Base-by-base conservation (phyloP, 2,113 vertebrate genomes). In the Poeciliopsis turrubarensis region DNA sequence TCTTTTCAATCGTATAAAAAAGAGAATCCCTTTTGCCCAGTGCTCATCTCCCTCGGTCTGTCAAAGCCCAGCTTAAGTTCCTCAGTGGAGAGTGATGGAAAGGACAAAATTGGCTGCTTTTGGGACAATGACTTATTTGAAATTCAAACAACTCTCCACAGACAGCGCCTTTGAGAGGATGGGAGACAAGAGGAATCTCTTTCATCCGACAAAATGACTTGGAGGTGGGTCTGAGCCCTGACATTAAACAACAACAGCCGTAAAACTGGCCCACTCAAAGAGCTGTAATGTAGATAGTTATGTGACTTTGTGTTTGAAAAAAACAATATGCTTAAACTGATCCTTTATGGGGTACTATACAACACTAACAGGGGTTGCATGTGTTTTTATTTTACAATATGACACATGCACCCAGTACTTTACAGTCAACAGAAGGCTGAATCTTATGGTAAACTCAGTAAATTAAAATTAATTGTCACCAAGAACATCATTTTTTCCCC, bases 71-170 rank as follows among this genome's bases (percentile, higher is more conserved):
- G 91, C 80, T 78, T 71, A 85, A 88, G 87, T 92, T 83, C 84
- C 90, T 87, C 86, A 69, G 77, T 81, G 65, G 70, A 79, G 83
- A 90, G 80, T 86, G 91, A 92, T 73, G 86, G 91, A 91, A 91
- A 92, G 89, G 90, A 91, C 89, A 89, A 86, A 91, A 87, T 71
- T 77, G 75, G 81, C 82, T 81, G 89, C 86, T 89, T 92, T 80
- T 25, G 60, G 85, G 79, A 90, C 87, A 89, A 86, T 83, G 84
- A 85, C 86, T 93, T 82, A 91, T 90, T 89, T 90, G 80, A 91
- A 91, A 92, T 93, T 94, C 87, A 88, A 86, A 89, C 87, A 87
- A 88, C 81, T 80, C 87, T 85, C 80, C 79, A 65, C 75, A 73
- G 47, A 66, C 83, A 68, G 81, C 70, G 79, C 87, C 83, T 89